phyloP scores from a whole-genome alignment of 2,888 invertebrate species.

The Agrochola macilenta region DNA sequence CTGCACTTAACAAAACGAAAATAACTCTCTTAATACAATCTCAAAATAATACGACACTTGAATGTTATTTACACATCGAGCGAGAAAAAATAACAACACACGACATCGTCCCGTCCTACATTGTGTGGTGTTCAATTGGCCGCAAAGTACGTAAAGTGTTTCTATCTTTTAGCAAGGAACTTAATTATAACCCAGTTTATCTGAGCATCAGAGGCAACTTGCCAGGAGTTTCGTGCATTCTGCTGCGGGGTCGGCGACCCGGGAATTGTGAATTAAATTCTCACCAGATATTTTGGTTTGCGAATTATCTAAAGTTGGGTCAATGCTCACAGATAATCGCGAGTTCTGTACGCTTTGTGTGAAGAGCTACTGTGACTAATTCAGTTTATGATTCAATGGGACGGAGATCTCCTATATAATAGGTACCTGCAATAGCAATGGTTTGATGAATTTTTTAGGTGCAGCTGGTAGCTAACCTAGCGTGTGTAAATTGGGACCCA shows the following conservation, averaged over 20 bases:
- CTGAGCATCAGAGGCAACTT: constrained; percentile 70
- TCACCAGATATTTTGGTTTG: constrained; percentile 62
- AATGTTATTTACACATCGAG: constrained; percentile 41
- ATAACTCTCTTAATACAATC: constrained; percentile 55
- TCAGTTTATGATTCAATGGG: constrained; percentile 9
- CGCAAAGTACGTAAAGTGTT: constrained; percentile 57
- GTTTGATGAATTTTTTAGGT: not conserved
- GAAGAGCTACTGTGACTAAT: not conserved
- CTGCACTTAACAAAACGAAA: constrained; percentile 52
- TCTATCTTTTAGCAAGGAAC: constrained; percentile 66
- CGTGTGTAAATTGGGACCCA: not conserved
- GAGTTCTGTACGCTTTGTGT: constrained; percentile 34
- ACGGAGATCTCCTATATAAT: not conserved
- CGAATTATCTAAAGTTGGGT: constrained; percentile 64
- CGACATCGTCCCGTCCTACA: constrained; percentile 27
- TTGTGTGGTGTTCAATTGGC: constrained; percentile 54
- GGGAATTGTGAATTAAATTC: constrained; percentile 67
- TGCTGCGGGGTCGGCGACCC: constrained; percentile 67
- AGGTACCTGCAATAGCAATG: not conserved
- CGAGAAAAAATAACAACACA: constrained; percentile 42
- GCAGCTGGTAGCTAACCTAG: not conserved
- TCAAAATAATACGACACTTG: constrained; percentile 54
- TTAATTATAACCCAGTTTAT: constrained; percentile 71
- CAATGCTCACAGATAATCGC: constrained; percentile 61
- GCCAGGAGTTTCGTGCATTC: constrained; percentile 73